Evolutionary conservation across 1,140 invertebrate species (phyloP), one percentile per base, ranked within the genome.

Genomic region (Mylabris phalerata): DNA sequence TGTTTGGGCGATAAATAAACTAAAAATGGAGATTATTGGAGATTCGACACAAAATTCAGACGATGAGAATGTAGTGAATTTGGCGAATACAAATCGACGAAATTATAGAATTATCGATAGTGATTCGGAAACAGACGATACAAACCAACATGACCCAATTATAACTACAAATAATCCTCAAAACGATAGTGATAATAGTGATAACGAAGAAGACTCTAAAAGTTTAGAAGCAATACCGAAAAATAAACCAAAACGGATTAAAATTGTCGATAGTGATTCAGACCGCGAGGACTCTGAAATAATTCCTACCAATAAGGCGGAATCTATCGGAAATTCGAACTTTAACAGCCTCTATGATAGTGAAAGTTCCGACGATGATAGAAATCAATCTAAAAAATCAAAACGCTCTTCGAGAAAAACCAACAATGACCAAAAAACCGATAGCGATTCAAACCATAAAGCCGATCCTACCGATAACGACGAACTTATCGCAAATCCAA

Each of bases 71-170:
- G 43, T 44, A 25, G 45, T 54, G 51, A 54, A 54, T 38, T 42
- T 44, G 10, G 19, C 27, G 26, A 32, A 32, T 27, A 54, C 13
- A 38, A 41, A 11, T 32, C 19, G 42, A 27, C 52, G 63, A 57
- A 57, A 50, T 41, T 24, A 48, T 39, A 39, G 13, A 42, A 55
- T 61, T 46, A 13, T 67, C 26, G 63, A 67, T 57, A 66, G 62
- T 62, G 64, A 68, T 19, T 63, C 60, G 52, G 65, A 68, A 7
- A 27, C 24, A 9, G 56, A 55, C 42, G 38, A 45, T 13, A 24
- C 42, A 25, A 47, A n/a, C 13, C 13, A 57, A 52, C 3, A 50
- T n/a, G 24, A 40, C 4, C n/a, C 11, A 2, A 43, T n/a, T 24
- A 11, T 27, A 50, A 45, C 7, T 32, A 32, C 32, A 32, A 32